phyloP scores from a whole-genome alignment of 2,113 vertebrate species.

The Caretta caretta region DNA sequence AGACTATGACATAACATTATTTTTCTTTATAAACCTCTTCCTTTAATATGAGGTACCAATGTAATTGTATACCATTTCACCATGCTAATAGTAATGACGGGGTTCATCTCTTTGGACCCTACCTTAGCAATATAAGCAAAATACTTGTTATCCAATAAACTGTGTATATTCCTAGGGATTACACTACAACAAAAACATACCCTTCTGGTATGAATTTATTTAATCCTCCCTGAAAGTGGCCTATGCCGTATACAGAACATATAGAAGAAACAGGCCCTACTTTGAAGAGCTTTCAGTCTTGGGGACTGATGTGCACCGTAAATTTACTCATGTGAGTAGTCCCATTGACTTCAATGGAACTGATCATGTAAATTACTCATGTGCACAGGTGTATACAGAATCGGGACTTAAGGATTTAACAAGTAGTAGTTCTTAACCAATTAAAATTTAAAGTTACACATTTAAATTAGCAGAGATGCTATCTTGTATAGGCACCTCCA shows the following conservation, averaged over 20 bases:
- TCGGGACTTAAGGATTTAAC: not conserved
- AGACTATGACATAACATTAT: not conserved
- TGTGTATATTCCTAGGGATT: not conserved
- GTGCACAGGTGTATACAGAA: not conserved
- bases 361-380: not conserved
- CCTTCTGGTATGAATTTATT: not conserved
- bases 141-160: not conserved
- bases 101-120: not conserved
- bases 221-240: not conserved
- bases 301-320: not conserved
- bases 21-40: not conserved
- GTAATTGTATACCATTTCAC: not conserved
- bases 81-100: fast-evolving
- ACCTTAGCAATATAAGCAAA: not conserved
- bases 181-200: not conserved
- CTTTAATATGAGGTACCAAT: not conserved
- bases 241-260: not conserved
- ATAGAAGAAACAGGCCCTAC: not conserved
- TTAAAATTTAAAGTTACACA: not conserved
- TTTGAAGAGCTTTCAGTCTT: not conserved
- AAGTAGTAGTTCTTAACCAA: not conserved
- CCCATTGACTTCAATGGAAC: not conserved
- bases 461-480: not conserved
- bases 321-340: not conserved
- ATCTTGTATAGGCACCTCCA: not conserved